Conservation (phyloP, 2,113 vertebrate species). For the Halcyon malimbica region DNA sequence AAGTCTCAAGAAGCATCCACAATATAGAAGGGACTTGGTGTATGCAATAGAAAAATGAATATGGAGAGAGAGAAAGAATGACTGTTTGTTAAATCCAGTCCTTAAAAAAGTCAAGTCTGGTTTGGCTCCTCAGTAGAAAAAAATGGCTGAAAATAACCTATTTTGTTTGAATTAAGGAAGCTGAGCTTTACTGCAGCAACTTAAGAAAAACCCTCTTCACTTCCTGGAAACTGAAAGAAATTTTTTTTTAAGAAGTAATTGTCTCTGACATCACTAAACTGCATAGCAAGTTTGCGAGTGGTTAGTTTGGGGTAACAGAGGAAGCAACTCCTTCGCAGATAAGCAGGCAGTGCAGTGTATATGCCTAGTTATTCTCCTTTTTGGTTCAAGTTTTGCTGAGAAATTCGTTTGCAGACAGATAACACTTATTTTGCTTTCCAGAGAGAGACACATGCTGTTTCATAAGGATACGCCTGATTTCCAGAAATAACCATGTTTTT, state of each 20-base stretch:
- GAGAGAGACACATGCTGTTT: constrained; percentile 81
- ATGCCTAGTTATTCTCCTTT: constrained; percentile 52
- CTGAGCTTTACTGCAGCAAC: constrained; percentile 44
- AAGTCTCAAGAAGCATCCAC: neutral
- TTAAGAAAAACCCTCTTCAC: constrained; percentile 70
- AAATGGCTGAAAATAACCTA: neutral
- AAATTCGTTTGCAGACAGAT: constrained; percentile 30
- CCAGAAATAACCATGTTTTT: constrained; percentile 86
- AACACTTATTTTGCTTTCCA: constrained; percentile 74
- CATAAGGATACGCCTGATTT: constrained; percentile 69
- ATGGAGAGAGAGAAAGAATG: neutral
- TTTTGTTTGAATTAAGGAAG: constrained; percentile 72
- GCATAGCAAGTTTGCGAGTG: constrained; percentile 68
- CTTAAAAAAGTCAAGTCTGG: neutral
- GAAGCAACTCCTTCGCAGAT: constrained; percentile 80
- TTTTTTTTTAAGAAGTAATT: constrained; percentile 78
- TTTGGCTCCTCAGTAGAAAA: neutral
- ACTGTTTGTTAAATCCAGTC: neutral
- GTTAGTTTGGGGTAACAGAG: constrained; percentile 80
- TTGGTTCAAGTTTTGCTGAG: constrained; percentile 26
- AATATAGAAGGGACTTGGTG: neutral
- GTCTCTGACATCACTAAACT: constrained; percentile 83
- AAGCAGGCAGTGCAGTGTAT: constrained; percentile 76
- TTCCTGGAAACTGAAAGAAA: constrained; percentile 81
- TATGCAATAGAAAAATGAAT: neutral